These are phyloP conservation scores for Halocynthia roretzi DNA, from an alignment of 23 tunicate species.

Conservation along the genomic window DNA sequence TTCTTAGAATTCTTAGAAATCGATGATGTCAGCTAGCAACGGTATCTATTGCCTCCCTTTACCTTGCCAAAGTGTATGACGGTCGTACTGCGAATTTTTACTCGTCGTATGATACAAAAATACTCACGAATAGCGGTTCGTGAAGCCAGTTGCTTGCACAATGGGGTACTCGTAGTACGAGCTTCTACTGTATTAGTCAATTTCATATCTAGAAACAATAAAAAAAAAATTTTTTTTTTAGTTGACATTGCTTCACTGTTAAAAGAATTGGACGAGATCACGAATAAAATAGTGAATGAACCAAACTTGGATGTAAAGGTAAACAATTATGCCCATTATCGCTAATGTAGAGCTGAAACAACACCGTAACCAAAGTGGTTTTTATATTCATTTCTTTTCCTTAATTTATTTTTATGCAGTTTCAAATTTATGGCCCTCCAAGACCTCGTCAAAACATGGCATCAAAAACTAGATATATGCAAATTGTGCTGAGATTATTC, in stretches of 20 bases:
- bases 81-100: too few species aligned
- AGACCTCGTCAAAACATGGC: constrained; percentile 20
- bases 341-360: too few species aligned
- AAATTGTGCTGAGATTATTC: constrained; percentile 22
- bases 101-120: too few species aligned
- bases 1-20: too few species aligned
- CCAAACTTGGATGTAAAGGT: background rate
- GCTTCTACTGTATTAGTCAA: too few species aligned
- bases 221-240: background rate
- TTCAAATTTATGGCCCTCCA: constrained; percentile 51
- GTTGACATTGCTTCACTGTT: background rate
- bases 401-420: background rate
- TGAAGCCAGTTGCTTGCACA: too few species aligned
- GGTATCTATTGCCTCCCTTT: too few species aligned
- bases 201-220: too few species aligned
- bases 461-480: constrained; percentile 42
- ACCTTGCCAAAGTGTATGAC: too few species aligned
- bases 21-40: too few species aligned
- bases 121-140: too few species aligned
- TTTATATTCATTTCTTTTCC: background rate
- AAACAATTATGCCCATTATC: background rate
- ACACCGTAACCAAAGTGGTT: background rate
- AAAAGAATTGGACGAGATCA: constrained; percentile 4
- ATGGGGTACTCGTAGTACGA: too few species aligned
- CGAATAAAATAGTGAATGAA: background rate